Base-by-base conservation (phyloP, 2,113 vertebrate species). In the Guaruba guarouba region DNA sequence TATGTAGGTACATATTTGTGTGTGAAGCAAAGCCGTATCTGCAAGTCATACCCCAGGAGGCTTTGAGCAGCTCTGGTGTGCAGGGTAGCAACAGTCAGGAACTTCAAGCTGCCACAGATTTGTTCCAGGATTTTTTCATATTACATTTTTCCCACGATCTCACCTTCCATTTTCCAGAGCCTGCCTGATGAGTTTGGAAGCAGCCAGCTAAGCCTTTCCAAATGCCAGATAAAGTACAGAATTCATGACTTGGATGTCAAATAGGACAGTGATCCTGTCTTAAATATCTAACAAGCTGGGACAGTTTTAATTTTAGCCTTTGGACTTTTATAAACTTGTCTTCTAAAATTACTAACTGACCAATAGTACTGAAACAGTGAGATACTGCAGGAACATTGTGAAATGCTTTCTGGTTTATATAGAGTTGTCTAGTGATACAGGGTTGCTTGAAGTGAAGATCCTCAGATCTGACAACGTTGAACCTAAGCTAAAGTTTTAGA, bases 111-210 rank as follows among this genome's bases (percentile, higher is more conserved):
- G 52, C 67, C 67, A 59, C 1, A 0, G 44, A 76, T 69, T 59
- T 2, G 0, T 91, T 92, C 49, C 81, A 85, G 44, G 41, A 64
- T 37, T 94, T 89, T 73, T 87, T 79, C 18, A 10, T 89, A 16
- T 15, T 82, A 7, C 49, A 55, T 93, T 95, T 92, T 97, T 91
- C 96, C 92, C 92, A 96, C 28, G 23, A 76, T 96, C 74, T 94
- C 92, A 93, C 96, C 88, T 96, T 95, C 83, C 49, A 64, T 93
- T 94, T 94, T 89, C 88, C 86, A 93, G 81, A 80, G 70, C 54
- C 85, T 86, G 82, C 27, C 70, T 88, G 78, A 91, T 62, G 91
- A 77, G 70, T 77, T 92, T 95, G 82, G 87, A 95, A 94, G 66
- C 35, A 4, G 66, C 39, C 66, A 84, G 20, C 55, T 76, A 68